phyloP scores from a whole-genome alignment of 2,888 invertebrate genomes.

The Megastigmus dorsalis region DNA sequence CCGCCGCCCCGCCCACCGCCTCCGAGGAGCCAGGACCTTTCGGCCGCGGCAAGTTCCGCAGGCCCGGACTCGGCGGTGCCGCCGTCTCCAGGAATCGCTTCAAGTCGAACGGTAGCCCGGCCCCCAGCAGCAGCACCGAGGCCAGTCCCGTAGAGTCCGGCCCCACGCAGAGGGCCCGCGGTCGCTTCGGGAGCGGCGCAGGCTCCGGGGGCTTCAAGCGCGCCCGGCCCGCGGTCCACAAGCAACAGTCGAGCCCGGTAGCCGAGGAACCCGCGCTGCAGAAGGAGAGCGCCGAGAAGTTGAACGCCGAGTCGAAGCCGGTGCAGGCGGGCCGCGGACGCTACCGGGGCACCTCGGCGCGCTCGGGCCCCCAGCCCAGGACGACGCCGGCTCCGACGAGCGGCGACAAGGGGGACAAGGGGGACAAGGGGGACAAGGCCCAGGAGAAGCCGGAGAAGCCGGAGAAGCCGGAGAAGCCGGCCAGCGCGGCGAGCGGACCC shows the following conservation, averaged over 20 bases:
- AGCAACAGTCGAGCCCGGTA: slow-evolving; percentile 44
- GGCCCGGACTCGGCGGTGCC: slow-evolving; percentile 59
- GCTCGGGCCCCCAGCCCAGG: slow-evolving; percentile 53
- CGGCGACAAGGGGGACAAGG: neutral
- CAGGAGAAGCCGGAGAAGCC: slow-evolving; percentile 54
- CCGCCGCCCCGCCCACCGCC: slow-evolving; percentile 64
- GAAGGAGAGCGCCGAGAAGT: slow-evolving; percentile 65
- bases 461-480: no score
- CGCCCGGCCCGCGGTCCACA: slow-evolving; percentile 64
- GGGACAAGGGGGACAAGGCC: slow-evolving; percentile 37
- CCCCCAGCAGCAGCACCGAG: slow-evolving; percentile 63
- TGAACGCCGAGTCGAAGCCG: slow-evolving; percentile 63
- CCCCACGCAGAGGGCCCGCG: slow-evolving; percentile 63
- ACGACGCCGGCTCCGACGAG: neutral
- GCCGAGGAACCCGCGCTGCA: slow-evolving; percentile 65
- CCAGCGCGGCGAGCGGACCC: neutral
- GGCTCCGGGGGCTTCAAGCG: slow-evolving; percentile 63
- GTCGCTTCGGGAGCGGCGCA: slow-evolving; percentile 64
- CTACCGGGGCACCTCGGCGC: slow-evolving; percentile 64
- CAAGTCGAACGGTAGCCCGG: slow-evolving; percentile 65
- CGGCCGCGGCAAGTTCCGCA: slow-evolving; percentile 67
- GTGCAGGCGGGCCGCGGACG: slow-evolving; percentile 60
- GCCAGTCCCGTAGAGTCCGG: slow-evolving; percentile 22
- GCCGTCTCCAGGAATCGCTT: slow-evolving; percentile 58
- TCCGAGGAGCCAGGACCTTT: slow-evolving; percentile 54